A percentile compares a stretch with the other conserved stretches of the same genome.
Conservation (phyloP, 2,888 invertebrate species). For the Rhamphomyia laevipes region DNA sequence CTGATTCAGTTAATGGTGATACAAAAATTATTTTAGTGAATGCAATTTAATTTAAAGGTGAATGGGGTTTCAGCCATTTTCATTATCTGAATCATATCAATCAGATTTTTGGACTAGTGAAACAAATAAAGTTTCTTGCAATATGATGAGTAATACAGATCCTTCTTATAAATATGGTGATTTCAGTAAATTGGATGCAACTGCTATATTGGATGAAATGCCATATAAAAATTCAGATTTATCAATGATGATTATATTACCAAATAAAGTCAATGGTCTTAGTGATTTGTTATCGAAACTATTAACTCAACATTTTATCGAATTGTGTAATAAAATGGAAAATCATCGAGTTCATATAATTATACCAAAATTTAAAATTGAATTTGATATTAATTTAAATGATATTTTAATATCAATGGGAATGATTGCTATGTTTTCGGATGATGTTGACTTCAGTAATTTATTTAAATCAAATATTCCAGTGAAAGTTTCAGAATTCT, state of each 20-base stretch:
- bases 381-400: conserved; percentile 55
- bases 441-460: conserved; percentile 47
- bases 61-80: conserved; percentile 60
- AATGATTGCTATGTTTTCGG: conserved; percentile 50
- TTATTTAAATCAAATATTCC: conserved; percentile 41
- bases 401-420: conserved; percentile 55
- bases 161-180: conserved; percentile 40
- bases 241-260: conserved; percentile 65
- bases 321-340: conserved; percentile 39
- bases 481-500: conserved; percentile 51
- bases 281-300: conserved; percentile 48
- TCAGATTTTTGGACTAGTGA: conserved; percentile 52
- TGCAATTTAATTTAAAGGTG: conserved; percentile 76
- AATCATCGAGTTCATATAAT: conserved; percentile 44
- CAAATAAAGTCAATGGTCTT: conserved; percentile 54
- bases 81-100: conserved; percentile 43
- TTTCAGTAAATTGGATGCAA: conserved; percentile 40
- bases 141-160: conserved; percentile 48
- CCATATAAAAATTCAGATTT: conserved; percentile 56
- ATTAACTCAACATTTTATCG: conserved; percentile 41
- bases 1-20: conserved; percentile 39
- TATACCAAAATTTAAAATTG: conserved; percentile 71
- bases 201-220: conserved; percentile 57
- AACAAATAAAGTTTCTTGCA: conserved; percentile 32
- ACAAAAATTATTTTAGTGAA: conserved; percentile 66